Conservation (phyloP, 2,797 vertebrate genomes). For the Labroides dimidiatus region DNA sequence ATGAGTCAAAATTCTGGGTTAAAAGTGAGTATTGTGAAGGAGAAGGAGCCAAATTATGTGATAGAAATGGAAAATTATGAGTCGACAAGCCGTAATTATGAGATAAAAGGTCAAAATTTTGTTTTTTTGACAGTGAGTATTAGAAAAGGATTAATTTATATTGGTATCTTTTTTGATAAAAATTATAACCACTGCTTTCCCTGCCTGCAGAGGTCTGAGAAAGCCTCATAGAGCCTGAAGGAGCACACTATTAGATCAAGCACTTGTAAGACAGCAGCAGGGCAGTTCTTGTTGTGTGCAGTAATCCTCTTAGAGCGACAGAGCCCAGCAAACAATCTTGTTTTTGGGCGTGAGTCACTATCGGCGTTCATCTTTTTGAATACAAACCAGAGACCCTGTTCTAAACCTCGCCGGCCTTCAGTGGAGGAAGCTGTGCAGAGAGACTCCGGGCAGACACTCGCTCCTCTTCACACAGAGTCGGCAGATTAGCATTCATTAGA, state of each 20-base stretch:
- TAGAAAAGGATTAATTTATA: too few species aligned
- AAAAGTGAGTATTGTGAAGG: too few species aligned
- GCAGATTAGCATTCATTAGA: constrained; percentile 47
- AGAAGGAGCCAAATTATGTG: too few species aligned
- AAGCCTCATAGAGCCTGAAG: neutral
- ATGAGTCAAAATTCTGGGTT: too few species aligned
- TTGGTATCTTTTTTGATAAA: too few species aligned
- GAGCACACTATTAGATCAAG: neutral
- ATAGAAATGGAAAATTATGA: too few species aligned
- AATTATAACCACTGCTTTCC: too few species aligned
- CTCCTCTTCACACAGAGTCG: constrained; percentile 24
- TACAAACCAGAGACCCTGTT: neutral
- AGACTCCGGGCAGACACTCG: constrained; percentile 23
- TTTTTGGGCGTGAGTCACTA: neutral
- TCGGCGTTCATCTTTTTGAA: neutral
- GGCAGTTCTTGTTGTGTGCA: neutral
- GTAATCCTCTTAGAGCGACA: constrained; percentile 15
- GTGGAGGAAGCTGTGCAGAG: neutral
- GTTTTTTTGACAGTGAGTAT: too few species aligned
- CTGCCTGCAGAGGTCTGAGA: neutral
- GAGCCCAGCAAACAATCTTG: neutral
- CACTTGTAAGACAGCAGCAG: neutral
- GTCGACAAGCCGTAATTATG: too few species aligned
- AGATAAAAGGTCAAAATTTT: too few species aligned
- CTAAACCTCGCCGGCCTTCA: neutral